phyloP scores from a whole-genome alignment of 2,888 invertebrate species.

The Phalera bucephala region DNA sequence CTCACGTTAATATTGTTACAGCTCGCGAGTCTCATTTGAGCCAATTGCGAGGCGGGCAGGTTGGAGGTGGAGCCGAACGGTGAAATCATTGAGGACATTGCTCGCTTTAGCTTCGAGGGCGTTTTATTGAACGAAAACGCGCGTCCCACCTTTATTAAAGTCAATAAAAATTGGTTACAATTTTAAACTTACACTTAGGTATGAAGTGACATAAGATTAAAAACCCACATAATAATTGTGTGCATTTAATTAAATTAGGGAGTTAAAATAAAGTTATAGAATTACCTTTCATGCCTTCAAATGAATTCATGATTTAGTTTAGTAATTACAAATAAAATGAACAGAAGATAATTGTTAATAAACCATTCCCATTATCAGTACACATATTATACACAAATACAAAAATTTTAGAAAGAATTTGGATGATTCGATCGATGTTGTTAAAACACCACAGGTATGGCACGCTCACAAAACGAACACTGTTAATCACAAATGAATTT shows the following conservation, averaged over 20 bases:
- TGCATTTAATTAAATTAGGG: too few species aligned
- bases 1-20: conserved; percentile 94
- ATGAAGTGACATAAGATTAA: too few species aligned
- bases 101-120: conserved; percentile 95
- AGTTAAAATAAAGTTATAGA: too few species aligned
- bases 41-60: conserved; percentile 91
- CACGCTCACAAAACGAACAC: conserved; percentile 65
- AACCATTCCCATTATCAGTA: conserved; percentile 22
- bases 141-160: conserved; percentile 87
- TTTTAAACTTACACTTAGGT: too few species aligned
- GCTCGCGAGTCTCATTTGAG: conserved; percentile 93
- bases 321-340: not conserved
- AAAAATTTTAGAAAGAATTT: conserved; percentile 22
- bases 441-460: conserved; percentile 51
- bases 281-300: conserved; percentile 3
- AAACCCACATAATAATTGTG: too few species aligned
- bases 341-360: conserved; percentile 1
- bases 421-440: conserved; percentile 34
- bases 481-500: conserved; percentile 58
- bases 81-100: conserved; percentile 97
- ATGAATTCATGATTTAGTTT: not conserved
- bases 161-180: too few species aligned
- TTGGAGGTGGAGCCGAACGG: conserved; percentile 94
- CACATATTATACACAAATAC: conserved; percentile 12
- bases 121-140: conserved; percentile 98